phyloP scores from a whole-genome alignment of 2,113 vertebrate species.

The Cynocephalus volans region DNA sequence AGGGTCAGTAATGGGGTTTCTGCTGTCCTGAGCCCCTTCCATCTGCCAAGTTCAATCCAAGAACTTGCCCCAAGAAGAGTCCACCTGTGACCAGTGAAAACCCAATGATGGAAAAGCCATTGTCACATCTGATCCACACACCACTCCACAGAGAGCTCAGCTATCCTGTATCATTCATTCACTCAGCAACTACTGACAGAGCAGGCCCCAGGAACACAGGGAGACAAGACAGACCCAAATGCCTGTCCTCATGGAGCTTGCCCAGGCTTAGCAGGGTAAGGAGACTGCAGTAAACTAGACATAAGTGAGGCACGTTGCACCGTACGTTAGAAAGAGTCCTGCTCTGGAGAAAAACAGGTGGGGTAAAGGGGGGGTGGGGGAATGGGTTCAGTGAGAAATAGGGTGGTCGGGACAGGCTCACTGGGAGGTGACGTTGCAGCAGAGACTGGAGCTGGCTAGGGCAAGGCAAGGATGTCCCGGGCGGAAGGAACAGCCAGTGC shows the following conservation, averaged over 20 bases:
- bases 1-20: background rate
- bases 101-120: background rate
- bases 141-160: background rate
- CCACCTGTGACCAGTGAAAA: background rate
- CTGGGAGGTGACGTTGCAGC: background rate
- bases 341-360: background rate
- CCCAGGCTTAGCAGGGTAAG: fast-evolving
- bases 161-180: fast-evolving
- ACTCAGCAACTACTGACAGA: background rate
- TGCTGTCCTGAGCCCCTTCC: background rate
- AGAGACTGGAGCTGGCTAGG: background rate
- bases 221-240: background rate
- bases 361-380: background rate
- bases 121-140: background rate
- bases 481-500: background rate
- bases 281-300: background rate
- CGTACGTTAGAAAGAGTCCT: fast-evolving
- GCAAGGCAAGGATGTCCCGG: background rate
- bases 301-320: background rate
- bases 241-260: fast-evolving
- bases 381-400: fast-evolving
- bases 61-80: background rate
- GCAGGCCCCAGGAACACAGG: background rate
- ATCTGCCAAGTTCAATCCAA: background rate
- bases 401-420: background rate